A percentile compares a stretch with the other conserved stretches of the same genome.
Conservation (phyloP, 2,888 invertebrate genomes). For the Nymphalis polychloros region DNA sequence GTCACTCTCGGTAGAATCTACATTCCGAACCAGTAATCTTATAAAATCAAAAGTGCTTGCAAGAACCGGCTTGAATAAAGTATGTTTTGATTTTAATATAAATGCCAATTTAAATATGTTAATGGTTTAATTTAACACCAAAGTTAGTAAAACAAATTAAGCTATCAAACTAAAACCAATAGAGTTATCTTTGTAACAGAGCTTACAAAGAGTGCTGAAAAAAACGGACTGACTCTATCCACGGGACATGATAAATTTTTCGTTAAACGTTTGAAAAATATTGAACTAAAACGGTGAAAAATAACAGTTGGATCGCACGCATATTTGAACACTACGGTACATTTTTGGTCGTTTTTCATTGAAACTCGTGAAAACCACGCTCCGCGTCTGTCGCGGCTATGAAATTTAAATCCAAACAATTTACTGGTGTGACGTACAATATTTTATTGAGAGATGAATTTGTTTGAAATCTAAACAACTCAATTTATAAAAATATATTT, state of each 20-base stretch:
- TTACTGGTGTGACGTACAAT: neutral
- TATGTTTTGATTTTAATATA: too few species aligned
- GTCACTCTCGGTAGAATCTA: too few species aligned
- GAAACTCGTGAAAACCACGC: constrained; percentile 15
- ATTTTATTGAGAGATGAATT: too few species aligned
- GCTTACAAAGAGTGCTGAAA: neutral
- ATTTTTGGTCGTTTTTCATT: neutral
- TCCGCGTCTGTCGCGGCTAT: constrained; percentile 20
- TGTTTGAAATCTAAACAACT: too few species aligned
- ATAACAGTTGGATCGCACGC: constrained; percentile 24
- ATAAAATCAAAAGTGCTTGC: too few species aligned
- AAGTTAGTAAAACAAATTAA: too few species aligned
- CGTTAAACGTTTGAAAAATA: constrained; percentile 18
- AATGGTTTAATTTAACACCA: too few species aligned
- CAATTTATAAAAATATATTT: too few species aligned
- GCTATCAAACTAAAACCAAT: neutral
- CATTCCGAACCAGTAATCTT: too few species aligned
- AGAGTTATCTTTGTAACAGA: neutral
- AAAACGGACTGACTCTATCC: neutral
- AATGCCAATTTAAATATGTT: too few species aligned
- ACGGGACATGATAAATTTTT: constrained; percentile 6
- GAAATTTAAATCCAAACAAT: constrained; percentile 21
- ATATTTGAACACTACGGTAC: constrained; percentile 18
- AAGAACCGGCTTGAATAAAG: too few species aligned
- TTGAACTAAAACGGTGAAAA: constrained; percentile 18